Evolutionary conservation across 2,113 vertebrate genomes (phyloP), one percentile per base, ranked within the genome.

Genomic region (Canis aureus): DNA sequence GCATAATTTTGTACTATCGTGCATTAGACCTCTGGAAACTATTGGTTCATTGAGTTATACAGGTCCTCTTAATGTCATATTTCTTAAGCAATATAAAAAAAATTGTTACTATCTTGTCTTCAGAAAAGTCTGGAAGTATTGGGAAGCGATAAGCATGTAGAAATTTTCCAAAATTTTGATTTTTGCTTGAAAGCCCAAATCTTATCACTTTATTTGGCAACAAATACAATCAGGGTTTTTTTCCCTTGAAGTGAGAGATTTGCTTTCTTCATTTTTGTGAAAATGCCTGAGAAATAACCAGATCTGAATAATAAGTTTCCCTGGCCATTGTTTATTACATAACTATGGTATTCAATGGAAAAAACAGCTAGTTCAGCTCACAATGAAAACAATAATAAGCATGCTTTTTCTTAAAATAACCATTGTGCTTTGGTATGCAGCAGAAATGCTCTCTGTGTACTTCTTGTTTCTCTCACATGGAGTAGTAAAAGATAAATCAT

Each of bases 201-300:
- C 79, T 79, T 78, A 53, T 71, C 79, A 79, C 85, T 96, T 79
- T 89, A 80, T 94, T 71, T 94, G 60, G 12, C 80, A 89, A 55
- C 69, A 64, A 19, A 76, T 51, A 79, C 76, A 19, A 11, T 79
- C 35, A 22, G 35, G 43, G 43, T 43, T 53, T 79, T 25, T 79
- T 79, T 29, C 49, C 29, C 69, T n/a, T 67, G 43, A 57, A 76
- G 20, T 84, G 60, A 91, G 51, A 49, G 12, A 43, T 95, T 90
- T 76, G 27, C 32, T 43, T 76, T 78, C n/a, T 64, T 84, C 62
- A 80, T 94, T 94, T 79, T 86, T 71, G 71, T 90, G 80, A 80
- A 79, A 94, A 55, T 96, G 19, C 78, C 80, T 94, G 64, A 43
- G 80, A 94, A 57, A 80, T 94, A 85, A 96, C 80, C 49, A 59